Evolutionary conservation across 2,113 vertebrate species (phyloP).

Genomic region (Misgurnus anguillicaudatus): DNA sequence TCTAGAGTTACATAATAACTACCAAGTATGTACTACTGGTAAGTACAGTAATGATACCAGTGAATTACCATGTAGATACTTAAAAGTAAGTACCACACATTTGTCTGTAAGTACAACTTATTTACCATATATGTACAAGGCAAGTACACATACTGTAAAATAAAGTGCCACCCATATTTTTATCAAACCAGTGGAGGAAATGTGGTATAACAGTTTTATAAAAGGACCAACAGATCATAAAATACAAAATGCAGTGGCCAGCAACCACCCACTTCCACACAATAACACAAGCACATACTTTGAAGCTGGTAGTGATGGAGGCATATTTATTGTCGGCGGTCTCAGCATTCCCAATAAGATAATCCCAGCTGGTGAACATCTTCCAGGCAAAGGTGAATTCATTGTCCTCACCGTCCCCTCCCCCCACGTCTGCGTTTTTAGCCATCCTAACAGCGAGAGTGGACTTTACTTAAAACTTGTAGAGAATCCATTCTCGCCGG

Average conservation of each 20-base stretch:
- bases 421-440: conserved; percentile 87
- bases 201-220: conserved; percentile 7
- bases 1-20: too few relatives aligned
- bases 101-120: too few relatives aligned
- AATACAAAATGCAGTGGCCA: neutral
- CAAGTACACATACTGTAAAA: too few relatives aligned
- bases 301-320: conserved; percentile 98
- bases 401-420: conserved; percentile 83
- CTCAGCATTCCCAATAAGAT: conserved; percentile 95
- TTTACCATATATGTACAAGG: too few relatives aligned
- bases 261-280: neutral
- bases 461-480: conserved; percentile 46
- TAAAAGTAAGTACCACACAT: too few relatives aligned
- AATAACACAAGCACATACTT: conserved; percentile 74
- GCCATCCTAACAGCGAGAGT: conserved; percentile 85
- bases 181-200: neutral
- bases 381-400: conserved; percentile 97
- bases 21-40: too few relatives aligned
- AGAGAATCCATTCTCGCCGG: conserved; percentile 55
- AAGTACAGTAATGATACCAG: too few relatives aligned
- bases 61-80: too few relatives aligned
- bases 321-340: conserved; percentile 96
- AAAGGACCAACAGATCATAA: conserved; percentile 1
- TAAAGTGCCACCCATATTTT: too few relatives aligned
- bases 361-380: conserved; percentile 99